These are phyloP conservation scores for Perdix hodgsoniae DNA, from an alignment of 2,797 vertebrate species.

Conservation along the genomic window DNA sequence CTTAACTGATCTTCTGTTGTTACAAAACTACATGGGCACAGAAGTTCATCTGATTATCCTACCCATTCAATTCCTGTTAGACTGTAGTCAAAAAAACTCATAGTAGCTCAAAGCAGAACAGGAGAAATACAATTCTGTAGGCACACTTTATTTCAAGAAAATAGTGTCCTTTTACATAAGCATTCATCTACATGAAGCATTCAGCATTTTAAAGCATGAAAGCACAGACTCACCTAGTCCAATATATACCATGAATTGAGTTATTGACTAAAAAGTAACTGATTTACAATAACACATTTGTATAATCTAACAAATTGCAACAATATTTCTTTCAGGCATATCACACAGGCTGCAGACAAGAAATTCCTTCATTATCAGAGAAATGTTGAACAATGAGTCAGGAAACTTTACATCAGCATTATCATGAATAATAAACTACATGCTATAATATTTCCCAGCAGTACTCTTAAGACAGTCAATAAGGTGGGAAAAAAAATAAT, in stretches of 20 bases:
- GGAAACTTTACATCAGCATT: conserved; percentile 6
- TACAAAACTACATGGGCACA: neutral
- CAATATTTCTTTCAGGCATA: neutral
- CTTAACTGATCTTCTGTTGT: neutral
- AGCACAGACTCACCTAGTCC: neutral
- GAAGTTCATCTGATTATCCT: neutral
- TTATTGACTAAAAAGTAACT: neutral
- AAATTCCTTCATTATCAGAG: neutral
- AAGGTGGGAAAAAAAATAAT: fast-evolving
- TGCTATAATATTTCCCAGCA: neutral
- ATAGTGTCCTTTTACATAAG: neutral
- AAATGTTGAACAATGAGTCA: conserved; percentile 21
- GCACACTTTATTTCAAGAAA: neutral
- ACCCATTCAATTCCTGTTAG: neutral
- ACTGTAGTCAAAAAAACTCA: neutral
- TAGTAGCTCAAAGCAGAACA: neutral
- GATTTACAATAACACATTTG: neutral
- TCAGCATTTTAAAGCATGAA: neutral
- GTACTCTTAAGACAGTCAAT: neutral
- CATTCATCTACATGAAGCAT: no score
- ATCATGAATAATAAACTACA: conserved; percentile 24
- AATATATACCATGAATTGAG: neutral
- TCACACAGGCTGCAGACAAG: neutral
- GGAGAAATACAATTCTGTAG: neutral
- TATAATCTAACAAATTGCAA: neutral